Percentiles rank a stretch among this genome's conserved stretches.
Conservation (phyloP, 64 coral and sea anemone species). For the Dendrophyllia cribrosa region DNA sequence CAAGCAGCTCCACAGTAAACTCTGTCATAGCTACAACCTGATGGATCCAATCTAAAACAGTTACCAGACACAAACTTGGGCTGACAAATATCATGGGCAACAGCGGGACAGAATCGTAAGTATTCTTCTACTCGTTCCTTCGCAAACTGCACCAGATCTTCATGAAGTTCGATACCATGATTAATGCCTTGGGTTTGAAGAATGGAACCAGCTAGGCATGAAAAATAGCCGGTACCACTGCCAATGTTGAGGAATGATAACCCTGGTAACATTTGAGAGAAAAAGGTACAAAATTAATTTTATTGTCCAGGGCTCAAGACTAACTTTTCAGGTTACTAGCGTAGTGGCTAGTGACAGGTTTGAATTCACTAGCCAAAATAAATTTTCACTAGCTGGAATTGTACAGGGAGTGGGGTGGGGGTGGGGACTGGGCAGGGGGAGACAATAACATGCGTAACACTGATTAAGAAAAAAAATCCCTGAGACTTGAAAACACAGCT, state of each 20-base stretch:
- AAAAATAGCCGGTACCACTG: slow-evolving; percentile 98
- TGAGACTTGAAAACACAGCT: no score
- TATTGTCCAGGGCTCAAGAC: no score
- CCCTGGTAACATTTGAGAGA: slow-evolving; percentile 38
- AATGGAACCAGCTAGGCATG: slow-evolving; percentile 85
- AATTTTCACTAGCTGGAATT: no score
- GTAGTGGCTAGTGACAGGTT: no score
- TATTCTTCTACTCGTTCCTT: slow-evolving; percentile 87
- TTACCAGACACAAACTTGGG: slow-evolving; percentile 92
- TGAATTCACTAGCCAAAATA: no score
- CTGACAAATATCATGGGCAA: slow-evolving; percentile 72
- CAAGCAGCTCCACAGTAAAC: slow-evolving; percentile 93
- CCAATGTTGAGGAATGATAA: slow-evolving; percentile 97
- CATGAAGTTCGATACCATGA: slow-evolving; percentile 91
- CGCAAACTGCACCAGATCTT: slow-evolving; percentile 88
- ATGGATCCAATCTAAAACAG: slow-evolving; percentile 89
- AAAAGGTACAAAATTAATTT: neutral
- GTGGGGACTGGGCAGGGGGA: no score
- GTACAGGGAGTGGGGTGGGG: no score
- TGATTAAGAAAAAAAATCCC: no score
- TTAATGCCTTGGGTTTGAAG: slow-evolving; percentile 78
- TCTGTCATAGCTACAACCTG: slow-evolving; percentile 81
- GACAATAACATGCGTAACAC: no score
- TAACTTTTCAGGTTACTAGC: no score
- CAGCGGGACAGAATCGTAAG: slow-evolving; percentile 75